phyloP scores from a whole-genome alignment of 1,140 invertebrate genomes.

The Brachionus manjavacas region DNA sequence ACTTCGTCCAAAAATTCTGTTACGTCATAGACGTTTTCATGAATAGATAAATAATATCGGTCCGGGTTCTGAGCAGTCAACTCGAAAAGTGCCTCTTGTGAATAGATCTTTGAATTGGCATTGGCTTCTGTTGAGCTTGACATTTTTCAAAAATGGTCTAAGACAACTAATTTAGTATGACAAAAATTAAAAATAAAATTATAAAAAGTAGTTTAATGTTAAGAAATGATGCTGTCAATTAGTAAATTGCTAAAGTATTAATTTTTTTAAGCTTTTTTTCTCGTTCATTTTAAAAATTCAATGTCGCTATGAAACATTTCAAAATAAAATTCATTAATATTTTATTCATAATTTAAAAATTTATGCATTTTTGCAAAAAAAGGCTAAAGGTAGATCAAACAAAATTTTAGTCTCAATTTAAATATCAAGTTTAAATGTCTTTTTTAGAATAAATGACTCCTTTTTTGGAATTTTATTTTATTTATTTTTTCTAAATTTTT shows the following conservation, averaged over 20 bases:
- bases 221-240: background rate
- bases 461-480: too few species aligned
- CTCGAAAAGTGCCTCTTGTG: background rate
- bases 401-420: background rate
- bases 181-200: background rate
- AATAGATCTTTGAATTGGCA: background rate
- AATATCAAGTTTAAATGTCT: background rate
- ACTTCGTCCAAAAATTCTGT: constrained; percentile 42
- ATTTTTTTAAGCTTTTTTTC: background rate
- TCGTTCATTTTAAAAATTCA: background rate
- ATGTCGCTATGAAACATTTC: background rate
- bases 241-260: background rate
- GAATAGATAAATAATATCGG: constrained; percentile 8
- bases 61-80: constrained; percentile 15
- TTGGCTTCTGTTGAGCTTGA: background rate
- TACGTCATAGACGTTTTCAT: constrained; percentile 42
- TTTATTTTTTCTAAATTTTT: too few species aligned
- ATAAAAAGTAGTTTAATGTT: background rate
- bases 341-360: background rate
- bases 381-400: background rate
- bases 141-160: background rate
- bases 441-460: too few species aligned
- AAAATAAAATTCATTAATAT: background rate
- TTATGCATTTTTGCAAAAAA: background rate
- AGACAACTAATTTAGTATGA: background rate